Evolutionary conservation across 2,113 vertebrate species (phyloP).

Genomic region (Zeus faber): DNA sequence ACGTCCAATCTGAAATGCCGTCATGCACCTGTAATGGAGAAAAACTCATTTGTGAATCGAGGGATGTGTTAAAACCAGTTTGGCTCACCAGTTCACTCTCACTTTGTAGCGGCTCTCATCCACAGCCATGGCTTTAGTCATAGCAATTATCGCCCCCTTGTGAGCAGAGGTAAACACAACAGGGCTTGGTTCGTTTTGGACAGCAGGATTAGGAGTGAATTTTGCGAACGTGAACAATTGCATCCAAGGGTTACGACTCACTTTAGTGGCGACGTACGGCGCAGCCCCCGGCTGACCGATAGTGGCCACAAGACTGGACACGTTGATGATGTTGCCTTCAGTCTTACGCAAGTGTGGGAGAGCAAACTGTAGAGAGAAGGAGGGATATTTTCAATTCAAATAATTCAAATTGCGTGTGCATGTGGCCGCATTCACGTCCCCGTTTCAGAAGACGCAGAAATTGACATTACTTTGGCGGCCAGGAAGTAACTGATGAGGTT

Average conservation of each 20-base stretch:
- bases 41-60: too few species aligned
- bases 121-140: slow-evolving; percentile 85
- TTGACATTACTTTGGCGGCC: slow-evolving; percentile 76
- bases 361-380: slow-evolving; percentile 61
- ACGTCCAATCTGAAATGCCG: too few species aligned
- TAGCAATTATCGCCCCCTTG: slow-evolving; percentile 79
- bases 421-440: not conserved
- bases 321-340: slow-evolving; percentile 79
- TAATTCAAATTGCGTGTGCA: not conserved
- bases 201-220: not conserved
- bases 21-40: too few species aligned
- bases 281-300: slow-evolving; percentile 77
- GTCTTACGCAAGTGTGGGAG: slow-evolving; percentile 73
- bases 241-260: slow-evolving; percentile 36
- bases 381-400: not conserved
- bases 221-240: not conserved
- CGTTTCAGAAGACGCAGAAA: too few species aligned
- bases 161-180: slow-evolving; percentile 37
- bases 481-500: slow-evolving; percentile 80
- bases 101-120: slow-evolving; percentile 80
- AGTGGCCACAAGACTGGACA: slow-evolving; percentile 76
- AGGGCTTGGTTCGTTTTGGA: not conserved
- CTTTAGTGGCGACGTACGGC: slow-evolving; percentile 83
- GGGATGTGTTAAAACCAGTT: too few species aligned
- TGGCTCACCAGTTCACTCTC: slow-evolving; percentile 81